phyloP scores from a whole-genome alignment of 2,888 invertebrate genomes.

The Ischnura elegans region DNA sequence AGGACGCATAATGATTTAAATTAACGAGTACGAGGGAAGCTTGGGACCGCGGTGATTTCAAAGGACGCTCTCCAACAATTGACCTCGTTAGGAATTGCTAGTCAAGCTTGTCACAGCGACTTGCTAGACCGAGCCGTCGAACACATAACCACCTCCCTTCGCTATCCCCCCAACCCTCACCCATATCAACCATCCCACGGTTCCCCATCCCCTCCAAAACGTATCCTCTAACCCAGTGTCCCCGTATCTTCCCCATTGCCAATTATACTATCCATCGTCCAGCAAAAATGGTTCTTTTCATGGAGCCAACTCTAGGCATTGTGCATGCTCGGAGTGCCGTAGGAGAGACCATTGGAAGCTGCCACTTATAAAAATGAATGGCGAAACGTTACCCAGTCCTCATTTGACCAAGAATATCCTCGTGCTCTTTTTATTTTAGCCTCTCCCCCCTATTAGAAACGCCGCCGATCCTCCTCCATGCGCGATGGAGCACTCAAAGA shows the following conservation, averaged over 20 bases:
- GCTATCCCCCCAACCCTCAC: neutral
- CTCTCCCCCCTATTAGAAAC: neutral
- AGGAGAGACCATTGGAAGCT: neutral
- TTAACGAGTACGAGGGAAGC: neutral
- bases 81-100: constrained; percentile 52
- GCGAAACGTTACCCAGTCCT: constrained; percentile 23
- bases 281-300: constrained; percentile 2
- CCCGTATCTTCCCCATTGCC: too few relatives aligned
- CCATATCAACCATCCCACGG: neutral
- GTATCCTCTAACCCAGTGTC: too few relatives aligned
- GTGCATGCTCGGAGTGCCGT: neutral
- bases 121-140: neutral
- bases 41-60: constrained; percentile 2
- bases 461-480: neutral
- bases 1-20: constrained; percentile 20
- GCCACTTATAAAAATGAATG: constrained; percentile 53
- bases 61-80: constrained; percentile 38
- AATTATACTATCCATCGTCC: too few relatives aligned
- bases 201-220: too few relatives aligned
- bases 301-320: constrained; percentile 30
- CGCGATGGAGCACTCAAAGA: neutral
- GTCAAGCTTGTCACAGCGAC: constrained; percentile 20
- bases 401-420: neutral
- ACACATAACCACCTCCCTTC: neutral
- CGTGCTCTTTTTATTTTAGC: too few relatives aligned